Percentiles rank a stretch among this genome's conserved stretches.
Evolutionary conservation across 2,888 invertebrate genomes (phyloP).

Genomic region (Dasypolia templi): DNA sequence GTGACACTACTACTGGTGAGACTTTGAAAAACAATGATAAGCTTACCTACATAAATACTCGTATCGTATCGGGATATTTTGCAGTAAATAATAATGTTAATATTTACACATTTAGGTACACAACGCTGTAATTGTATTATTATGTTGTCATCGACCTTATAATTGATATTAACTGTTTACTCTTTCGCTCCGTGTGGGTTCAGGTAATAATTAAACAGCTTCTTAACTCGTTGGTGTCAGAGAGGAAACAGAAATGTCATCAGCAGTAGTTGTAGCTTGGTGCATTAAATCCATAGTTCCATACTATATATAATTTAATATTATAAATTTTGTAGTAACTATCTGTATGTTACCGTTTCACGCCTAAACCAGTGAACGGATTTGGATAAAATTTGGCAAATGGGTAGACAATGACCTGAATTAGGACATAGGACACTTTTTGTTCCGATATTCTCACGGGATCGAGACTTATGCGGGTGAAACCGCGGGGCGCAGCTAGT

Average conservation of each 20-base stretch:
- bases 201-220: background rate
- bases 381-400: too few relatives aligned
- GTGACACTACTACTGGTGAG: background rate
- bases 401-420: too few relatives aligned
- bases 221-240: background rate
- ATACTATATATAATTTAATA: background rate
- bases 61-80: background rate
- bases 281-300: too few relatives aligned
- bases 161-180: constrained; percentile 25
- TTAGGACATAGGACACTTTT: too few relatives aligned
- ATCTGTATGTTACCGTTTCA: too few relatives aligned
- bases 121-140: background rate
- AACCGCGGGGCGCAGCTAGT: too few relatives aligned
- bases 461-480: too few relatives aligned
- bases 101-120: constrained; percentile 18
- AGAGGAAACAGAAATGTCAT: background rate
- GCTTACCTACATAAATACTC: constrained; percentile 17
- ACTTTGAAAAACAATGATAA: constrained; percentile 37
- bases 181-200: background rate
- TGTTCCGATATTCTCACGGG: too few relatives aligned
- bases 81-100: constrained; percentile 16
- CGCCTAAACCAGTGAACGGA: too few relatives aligned
- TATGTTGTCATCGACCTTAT: constrained; percentile 24
- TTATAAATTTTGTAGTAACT: background rate
- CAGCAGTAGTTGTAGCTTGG: background rate